phyloP scores from a whole-genome alignment of 2,113 vertebrate genomes.

The Neoarius graeffei region DNA sequence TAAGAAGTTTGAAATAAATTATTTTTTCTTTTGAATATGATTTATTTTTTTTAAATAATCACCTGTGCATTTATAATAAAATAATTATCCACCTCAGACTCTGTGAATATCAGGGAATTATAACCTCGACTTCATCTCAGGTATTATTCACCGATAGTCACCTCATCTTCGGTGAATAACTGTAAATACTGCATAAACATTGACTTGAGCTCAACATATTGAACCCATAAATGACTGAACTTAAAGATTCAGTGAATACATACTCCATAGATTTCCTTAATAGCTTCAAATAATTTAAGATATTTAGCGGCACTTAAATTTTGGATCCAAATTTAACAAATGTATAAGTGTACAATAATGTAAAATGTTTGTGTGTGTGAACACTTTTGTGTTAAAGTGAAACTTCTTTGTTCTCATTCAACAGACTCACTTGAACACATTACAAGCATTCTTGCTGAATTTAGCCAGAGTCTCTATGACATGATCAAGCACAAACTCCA shows the following conservation, averaged over 20 bases:
- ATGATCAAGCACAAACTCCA: constrained; percentile 40
- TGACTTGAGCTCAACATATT: background rate
- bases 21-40: too few relatives aligned
- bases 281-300: background rate
- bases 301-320: background rate
- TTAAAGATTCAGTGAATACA: background rate
- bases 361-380: background rate
- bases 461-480: constrained; percentile 51
- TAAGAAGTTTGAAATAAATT: background rate
- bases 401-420: background rate
- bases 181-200: too few relatives aligned
- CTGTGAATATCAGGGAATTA: too few relatives aligned
- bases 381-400: background rate
- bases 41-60: too few relatives aligned
- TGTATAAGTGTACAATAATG: background rate
- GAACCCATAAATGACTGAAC: background rate
- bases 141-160: too few relatives aligned
- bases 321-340: background rate
- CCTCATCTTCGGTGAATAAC: too few relatives aligned
- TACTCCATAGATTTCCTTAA: background rate
- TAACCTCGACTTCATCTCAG: too few relatives aligned
- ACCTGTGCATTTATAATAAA: too few relatives aligned
- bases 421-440: constrained; percentile 53
- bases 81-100: too few relatives aligned
- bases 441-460: constrained; percentile 47